These are phyloP conservation scores for Saturnia japonica DNA, from an alignment of 2,888 invertebrate species.

Conservation along the genomic window DNA sequence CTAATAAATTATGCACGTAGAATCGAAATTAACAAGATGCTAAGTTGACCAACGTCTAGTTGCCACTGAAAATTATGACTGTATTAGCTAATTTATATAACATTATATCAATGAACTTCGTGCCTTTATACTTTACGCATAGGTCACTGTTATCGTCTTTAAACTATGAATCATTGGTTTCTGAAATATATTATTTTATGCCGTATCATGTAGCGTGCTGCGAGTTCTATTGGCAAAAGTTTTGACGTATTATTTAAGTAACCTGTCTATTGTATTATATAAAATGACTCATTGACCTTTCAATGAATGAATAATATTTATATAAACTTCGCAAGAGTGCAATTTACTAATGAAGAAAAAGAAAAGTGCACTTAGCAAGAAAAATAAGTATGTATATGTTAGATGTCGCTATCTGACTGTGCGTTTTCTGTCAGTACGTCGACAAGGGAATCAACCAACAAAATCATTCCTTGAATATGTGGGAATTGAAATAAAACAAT, in stretches of 20 bases:
- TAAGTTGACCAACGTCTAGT: background rate
- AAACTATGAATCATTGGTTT: slow-evolving; percentile 7
- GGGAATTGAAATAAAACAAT: no score
- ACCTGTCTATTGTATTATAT: background rate
- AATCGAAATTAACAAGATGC: background rate
- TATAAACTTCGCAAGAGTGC: no score
- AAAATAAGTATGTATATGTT: no score
- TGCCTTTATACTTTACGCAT: background rate
- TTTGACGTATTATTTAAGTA: background rate
- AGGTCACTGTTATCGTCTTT: background rate
- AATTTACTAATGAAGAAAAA: no score
- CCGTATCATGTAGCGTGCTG: slow-evolving; percentile 1
- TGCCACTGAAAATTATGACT: background rate
- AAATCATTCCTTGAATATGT: no score
- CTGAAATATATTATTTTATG: background rate
- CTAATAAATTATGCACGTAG: background rate
- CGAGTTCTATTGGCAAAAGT: background rate
- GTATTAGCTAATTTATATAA: slow-evolving; percentile 1
- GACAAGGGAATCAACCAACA: no score
- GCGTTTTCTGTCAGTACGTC: no score
- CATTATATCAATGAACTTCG: background rate
- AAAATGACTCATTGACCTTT: background rate
- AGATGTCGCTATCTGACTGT: no score
- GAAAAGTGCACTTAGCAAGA: no score
- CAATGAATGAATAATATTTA: no score